These are phyloP conservation scores for Xanthia icteritia DNA, from an alignment of 2,888 invertebrate species.

Conservation along the genomic window DNA sequence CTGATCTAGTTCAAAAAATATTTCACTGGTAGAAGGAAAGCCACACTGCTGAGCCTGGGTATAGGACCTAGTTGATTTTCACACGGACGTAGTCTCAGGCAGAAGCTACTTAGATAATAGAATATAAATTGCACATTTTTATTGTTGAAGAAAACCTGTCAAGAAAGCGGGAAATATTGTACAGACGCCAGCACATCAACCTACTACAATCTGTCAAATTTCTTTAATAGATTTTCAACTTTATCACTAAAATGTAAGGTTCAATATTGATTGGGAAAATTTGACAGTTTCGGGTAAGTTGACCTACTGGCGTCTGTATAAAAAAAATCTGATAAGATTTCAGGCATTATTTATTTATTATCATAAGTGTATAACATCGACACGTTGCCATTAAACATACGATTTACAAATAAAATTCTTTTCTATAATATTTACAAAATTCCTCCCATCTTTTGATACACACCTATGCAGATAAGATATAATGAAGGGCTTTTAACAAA, in stretches of 20 bases:
- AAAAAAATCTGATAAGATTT: conserved; percentile 49
- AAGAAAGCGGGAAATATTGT: not conserved
- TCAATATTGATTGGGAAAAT: no score
- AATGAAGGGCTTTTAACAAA: conserved; percentile 50
- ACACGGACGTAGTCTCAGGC: not conserved
- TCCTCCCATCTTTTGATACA: conserved; percentile 76
- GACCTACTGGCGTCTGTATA: no score
- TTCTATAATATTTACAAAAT: conserved; percentile 86
- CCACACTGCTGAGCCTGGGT: not conserved
- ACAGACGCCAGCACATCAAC: no score
- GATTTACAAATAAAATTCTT: conserved; percentile 87
- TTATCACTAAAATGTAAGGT: no score
- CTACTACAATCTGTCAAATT: no score
- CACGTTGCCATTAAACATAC: conserved; percentile 88
- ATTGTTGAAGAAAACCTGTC: not conserved
- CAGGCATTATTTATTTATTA: conserved; percentile 86
- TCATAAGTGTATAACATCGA: conserved; percentile 89
- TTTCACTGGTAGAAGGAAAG: not conserved
- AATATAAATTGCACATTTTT: not conserved
- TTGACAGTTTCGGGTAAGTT: no score
- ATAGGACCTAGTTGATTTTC: not conserved
- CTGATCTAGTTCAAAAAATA: no score
- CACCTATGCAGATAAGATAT: conserved; percentile 66
- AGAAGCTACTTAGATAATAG: no score
- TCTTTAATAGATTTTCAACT: no score